phyloP scores from a whole-genome alignment of 2,113 vertebrate species.

The Pseudorectes ferrugineus region DNA sequence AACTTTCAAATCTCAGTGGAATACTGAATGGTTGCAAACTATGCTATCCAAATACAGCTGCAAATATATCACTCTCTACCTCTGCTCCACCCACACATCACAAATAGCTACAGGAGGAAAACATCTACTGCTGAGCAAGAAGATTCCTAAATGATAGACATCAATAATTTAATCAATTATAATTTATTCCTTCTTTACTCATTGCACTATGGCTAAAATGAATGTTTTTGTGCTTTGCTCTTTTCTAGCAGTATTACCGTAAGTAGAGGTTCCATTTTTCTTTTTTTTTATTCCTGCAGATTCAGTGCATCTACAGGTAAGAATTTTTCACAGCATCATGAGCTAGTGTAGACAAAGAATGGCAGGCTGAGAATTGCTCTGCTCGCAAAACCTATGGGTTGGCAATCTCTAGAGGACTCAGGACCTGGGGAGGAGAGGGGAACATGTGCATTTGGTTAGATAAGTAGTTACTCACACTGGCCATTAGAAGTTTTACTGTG shows the following conservation, averaged over 20 bases:
- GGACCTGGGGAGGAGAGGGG: fast-evolving
- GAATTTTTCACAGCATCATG: not conserved
- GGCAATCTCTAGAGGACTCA: not conserved
- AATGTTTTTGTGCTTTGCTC: not conserved
- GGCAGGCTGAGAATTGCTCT: not conserved
- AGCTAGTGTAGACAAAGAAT: not conserved
- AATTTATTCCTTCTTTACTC: conserved; percentile 12
- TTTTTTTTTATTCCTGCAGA: not conserved
- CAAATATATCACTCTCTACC: not conserved
- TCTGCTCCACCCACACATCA: not conserved
- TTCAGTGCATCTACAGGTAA: not conserved
- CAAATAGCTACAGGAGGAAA: not conserved
- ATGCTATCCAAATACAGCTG: not conserved
- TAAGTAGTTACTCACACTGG: not conserved
- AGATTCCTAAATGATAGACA: not conserved
- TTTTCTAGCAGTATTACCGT: not conserved
- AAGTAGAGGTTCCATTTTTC: not conserved
- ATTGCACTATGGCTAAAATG: not conserved
- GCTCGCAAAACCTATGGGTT: not conserved
- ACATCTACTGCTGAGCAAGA: not conserved
- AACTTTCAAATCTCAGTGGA: not conserved
- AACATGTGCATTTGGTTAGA: not conserved
- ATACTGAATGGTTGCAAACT: not conserved
- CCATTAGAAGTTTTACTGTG: not conserved
- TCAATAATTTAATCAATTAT: conserved; percentile 7